Conservation (phyloP, 2,797 vertebrate genomes). For the Danionella dracula region DNA sequence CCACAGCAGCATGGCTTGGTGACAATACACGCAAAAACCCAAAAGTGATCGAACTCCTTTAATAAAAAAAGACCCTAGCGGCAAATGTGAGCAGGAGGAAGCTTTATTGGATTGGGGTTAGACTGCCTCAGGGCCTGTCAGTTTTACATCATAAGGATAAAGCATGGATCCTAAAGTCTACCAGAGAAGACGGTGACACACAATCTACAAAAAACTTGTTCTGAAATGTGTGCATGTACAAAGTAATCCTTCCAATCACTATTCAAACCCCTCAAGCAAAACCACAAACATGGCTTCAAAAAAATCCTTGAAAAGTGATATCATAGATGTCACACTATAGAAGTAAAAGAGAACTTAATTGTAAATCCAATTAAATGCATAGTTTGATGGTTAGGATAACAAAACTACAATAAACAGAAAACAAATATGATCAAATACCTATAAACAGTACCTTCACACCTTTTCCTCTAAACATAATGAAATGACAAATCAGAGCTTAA, state of each 20-base stretch:
- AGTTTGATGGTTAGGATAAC: no score
- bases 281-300: slow-evolving; percentile 4
- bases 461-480: no score
- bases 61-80: not conserved
- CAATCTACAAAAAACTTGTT: slow-evolving; percentile 29
- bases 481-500: no score
- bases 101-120: slow-evolving; percentile 1
- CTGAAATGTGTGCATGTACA: not conserved
- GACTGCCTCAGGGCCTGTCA: slow-evolving; percentile 18
- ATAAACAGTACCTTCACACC: no score
- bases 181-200: slow-evolving; percentile 18
- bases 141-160: slow-evolving; percentile 11
- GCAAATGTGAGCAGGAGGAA: not conserved
- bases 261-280: slow-evolving; percentile 13
- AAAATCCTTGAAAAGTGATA: not conserved
- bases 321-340: not conserved
- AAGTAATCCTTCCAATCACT: slow-evolving; percentile 2
- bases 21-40: not conserved
- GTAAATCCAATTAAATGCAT: no score
- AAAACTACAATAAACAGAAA: no score
- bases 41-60: slow-evolving; percentile 4
- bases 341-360: no score
- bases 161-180: slow-evolving; percentile 30
- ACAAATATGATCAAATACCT: no score
- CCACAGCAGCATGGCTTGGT: not conserved